Conservation (phyloP, 2,113 vertebrate species). For the Tenebrosternarchus preto region DNA sequence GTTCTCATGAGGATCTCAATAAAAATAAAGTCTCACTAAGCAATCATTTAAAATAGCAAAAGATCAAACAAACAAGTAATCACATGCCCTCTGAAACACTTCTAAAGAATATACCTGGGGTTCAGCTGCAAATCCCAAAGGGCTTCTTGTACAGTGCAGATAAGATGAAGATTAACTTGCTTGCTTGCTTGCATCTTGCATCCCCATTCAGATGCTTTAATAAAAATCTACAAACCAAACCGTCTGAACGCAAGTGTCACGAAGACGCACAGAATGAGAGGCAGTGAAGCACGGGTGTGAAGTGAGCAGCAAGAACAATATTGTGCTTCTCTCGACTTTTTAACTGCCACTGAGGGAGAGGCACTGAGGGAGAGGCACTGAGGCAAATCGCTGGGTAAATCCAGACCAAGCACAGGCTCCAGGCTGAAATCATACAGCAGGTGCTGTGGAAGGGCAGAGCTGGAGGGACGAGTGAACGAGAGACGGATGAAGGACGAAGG, state of each 20-base stretch:
- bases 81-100: too few species aligned
- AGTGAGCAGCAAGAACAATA: background rate
- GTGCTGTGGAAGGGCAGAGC: constrained; percentile 25
- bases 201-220: background rate
- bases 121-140: too few species aligned
- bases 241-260: background rate
- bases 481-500: constrained; percentile 30
- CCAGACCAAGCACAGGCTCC: constrained; percentile 33
- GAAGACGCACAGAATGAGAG: background rate
- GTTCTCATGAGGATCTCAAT: too few species aligned
- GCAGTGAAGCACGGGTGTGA: background rate
- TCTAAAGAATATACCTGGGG: too few species aligned
- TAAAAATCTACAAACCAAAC: background rate
- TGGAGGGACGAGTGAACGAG: constrained; percentile 37
- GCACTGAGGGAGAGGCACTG: background rate
- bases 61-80: too few species aligned
- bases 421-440: constrained; percentile 36
- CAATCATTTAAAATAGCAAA: too few species aligned
- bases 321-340: background rate
- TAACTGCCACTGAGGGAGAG: constrained; percentile 8
- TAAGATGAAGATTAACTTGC: too few species aligned
- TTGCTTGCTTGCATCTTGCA: too few species aligned
- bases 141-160: too few species aligned
- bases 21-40: too few species aligned
- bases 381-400: constrained; percentile 13